These are phyloP conservation scores for Pocillopora grandis DNA, from an alignment of 92 coral and sea anemone genomes.

Conservation along the genomic window DNA sequence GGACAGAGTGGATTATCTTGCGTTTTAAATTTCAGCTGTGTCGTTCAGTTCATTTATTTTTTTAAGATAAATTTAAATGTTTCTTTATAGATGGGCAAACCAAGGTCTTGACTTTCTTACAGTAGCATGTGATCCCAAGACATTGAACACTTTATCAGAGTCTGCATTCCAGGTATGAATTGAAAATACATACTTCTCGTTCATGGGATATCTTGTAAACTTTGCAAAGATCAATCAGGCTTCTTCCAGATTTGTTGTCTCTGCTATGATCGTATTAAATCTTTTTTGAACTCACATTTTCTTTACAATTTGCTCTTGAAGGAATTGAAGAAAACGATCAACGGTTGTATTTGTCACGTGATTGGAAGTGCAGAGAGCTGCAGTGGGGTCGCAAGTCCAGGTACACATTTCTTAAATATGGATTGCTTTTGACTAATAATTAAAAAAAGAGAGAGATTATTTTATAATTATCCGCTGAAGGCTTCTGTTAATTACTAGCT, in stretches of 20 bases:
- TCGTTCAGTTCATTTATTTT: not conserved
- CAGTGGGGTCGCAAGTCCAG: conserved; percentile 58
- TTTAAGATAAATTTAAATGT: not conserved
- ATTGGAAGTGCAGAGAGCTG: conserved; percentile 76
- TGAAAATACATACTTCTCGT: too few relatives aligned
- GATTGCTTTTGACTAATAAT: too few relatives aligned
- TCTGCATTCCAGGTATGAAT: conserved; percentile 74
- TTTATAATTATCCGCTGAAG: too few relatives aligned
- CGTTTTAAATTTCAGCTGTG: not conserved
- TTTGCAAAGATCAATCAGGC: too few relatives aligned
- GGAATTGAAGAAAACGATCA: conserved; percentile 82
- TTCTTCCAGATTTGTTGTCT: too few relatives aligned
- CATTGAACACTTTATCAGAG: conserved; percentile 67
- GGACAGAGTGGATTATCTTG: too few relatives aligned
- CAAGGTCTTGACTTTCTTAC: conserved; percentile 94
- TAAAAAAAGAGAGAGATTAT: not conserved
- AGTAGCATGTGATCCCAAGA: conserved; percentile 84
- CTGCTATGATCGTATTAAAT: too few relatives aligned
- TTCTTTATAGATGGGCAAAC: conserved; percentile 78
- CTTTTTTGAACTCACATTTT: too few relatives aligned
- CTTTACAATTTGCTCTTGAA: not conserved
- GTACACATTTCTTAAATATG: conserved; percentile 19
- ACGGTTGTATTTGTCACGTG: conserved; percentile 84
- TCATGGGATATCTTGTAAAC: too few relatives aligned
- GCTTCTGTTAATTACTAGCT: too few relatives aligned